Conservation (phyloP, 2,797 vertebrate species). For the Clarias pachynema region DNA sequence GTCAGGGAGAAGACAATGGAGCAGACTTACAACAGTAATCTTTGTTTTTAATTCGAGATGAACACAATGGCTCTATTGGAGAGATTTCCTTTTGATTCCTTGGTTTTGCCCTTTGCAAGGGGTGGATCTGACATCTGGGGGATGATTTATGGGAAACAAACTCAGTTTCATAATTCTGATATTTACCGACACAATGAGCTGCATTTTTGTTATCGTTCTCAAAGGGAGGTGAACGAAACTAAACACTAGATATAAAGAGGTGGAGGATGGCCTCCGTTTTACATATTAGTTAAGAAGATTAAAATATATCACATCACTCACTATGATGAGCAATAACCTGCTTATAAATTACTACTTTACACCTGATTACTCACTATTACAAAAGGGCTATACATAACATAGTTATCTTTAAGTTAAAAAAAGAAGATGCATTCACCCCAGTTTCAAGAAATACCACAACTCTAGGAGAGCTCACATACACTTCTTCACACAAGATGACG, state of each 20-base stretch:
- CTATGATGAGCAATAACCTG: constrained; percentile 78
- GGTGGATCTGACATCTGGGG: constrained; percentile 76
- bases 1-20: constrained; percentile 85
- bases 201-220: constrained; percentile 41
- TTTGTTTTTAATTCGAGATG: constrained; percentile 81
- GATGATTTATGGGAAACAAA: constrained; percentile 57
- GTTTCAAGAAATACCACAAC: constrained; percentile 70
- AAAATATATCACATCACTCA: constrained; percentile 78
- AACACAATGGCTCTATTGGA: constrained; percentile 95
- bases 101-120: constrained; percentile 83
- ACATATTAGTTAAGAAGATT: constrained; percentile 63
- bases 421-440: constrained; percentile 57
- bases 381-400: constrained; percentile 84
- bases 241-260: constrained; percentile 58
- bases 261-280: constrained; percentile 54
- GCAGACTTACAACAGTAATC: constrained; percentile 58
- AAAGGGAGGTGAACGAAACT: constrained; percentile 41
- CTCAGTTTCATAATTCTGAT: constrained; percentile 20
- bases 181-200: constrained; percentile 19
- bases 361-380: constrained; percentile 85
- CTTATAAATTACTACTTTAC: constrained; percentile 89
- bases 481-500: constrained; percentile 72
- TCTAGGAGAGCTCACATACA: constrained; percentile 60
- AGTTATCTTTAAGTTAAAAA: constrained; percentile 65
- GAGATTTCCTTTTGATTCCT: constrained; percentile 77